These are phyloP conservation scores for Mohoua ochrocephala DNA, from an alignment of 2,113 vertebrate species.

Conservation along the genomic window DNA sequence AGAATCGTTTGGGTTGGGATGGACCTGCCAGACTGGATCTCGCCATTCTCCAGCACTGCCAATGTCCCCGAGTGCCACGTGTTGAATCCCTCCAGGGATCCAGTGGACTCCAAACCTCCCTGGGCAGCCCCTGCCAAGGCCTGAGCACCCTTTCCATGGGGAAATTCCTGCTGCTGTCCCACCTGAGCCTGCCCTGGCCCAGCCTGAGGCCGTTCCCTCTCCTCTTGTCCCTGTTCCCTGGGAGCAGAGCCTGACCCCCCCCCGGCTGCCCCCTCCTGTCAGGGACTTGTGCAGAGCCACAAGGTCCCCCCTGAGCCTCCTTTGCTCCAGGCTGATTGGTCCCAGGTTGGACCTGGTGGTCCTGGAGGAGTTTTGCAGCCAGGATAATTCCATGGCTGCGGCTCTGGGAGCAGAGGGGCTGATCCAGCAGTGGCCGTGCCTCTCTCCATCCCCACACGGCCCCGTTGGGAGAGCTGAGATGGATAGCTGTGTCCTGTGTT, in stretches of 20 bases:
- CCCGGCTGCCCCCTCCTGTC: background rate
- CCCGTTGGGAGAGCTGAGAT: background rate
- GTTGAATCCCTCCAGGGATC: background rate
- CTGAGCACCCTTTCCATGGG: background rate
- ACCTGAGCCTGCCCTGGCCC: background rate
- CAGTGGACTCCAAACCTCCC: background rate
- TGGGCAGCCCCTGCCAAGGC: background rate
- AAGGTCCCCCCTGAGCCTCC: background rate
- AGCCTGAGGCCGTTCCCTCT: background rate
- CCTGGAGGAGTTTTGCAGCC: background rate
- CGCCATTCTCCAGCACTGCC: background rate
- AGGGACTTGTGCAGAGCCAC: background rate
- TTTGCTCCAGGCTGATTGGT: background rate
- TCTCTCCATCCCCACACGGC: accelerated
- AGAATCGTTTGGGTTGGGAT: background rate
- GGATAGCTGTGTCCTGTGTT: background rate
- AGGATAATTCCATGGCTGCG: background rate
- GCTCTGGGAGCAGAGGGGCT: background rate
- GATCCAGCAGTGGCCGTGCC: accelerated
- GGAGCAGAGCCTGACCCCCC: background rate
- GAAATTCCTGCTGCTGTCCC: background rate
- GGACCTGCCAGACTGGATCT: background rate
- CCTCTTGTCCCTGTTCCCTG: background rate
- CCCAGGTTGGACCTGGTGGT: background rate
- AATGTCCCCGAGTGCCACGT: background rate